Evolutionary conservation across 2,888 invertebrate species (phyloP).

Genomic region (Drosophila macrospina): DNA sequence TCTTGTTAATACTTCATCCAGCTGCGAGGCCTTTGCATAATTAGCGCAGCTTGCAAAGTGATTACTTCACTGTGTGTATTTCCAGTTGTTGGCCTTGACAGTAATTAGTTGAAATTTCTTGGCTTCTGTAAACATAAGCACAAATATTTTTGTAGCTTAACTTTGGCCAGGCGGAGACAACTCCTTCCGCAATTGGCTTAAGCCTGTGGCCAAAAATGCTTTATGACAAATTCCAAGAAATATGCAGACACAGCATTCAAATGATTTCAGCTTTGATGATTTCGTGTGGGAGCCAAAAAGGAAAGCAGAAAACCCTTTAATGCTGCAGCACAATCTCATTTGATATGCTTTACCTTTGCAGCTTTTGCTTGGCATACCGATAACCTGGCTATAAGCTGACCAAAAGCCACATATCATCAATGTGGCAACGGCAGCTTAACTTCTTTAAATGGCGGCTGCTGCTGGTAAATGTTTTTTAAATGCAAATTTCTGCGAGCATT

Average conservation of each 20-base stretch:
- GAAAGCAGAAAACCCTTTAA: constrained; percentile 8
- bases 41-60: constrained; percentile 39
- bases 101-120: constrained; percentile 44
- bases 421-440: constrained; percentile 14
- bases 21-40: constrained; percentile 55
- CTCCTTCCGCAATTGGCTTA: constrained; percentile 1
- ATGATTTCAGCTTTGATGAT: constrained; percentile 36
- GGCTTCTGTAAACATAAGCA: constrained; percentile 22
- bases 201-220: constrained; percentile 1
- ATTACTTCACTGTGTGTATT: constrained; percentile 23
- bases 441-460: not conserved
- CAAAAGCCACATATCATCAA: constrained; percentile 58
- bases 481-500: constrained; percentile 12
- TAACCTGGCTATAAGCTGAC: constrained; percentile 45
- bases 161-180: constrained; percentile 4
- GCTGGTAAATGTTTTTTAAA: not conserved
- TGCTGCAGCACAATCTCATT: constrained; percentile 21
- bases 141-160: constrained; percentile 21
- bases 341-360: constrained; percentile 8
- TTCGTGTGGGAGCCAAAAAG: constrained; percentile 7
- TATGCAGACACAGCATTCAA: constrained; percentile 6
- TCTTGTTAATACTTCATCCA: constrained; percentile 16
- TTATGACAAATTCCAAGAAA: constrained; percentile 15
- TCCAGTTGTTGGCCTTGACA: constrained; percentile 9
- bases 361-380: constrained; percentile 23